Evolutionary conservation across 2,113 vertebrate genomes (phyloP).

Genomic region (Carassius auratus): DNA sequence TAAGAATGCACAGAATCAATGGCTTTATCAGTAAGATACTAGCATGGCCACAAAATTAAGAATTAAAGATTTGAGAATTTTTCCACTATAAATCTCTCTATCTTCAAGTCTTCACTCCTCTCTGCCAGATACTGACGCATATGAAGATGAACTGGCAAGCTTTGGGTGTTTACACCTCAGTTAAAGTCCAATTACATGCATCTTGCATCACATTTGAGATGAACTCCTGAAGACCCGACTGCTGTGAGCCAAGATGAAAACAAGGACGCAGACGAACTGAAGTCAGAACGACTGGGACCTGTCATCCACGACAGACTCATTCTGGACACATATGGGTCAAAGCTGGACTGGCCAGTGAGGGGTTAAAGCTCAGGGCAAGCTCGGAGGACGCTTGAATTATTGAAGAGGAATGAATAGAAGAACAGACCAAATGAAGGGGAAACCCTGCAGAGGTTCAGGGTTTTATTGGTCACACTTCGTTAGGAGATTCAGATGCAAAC

Average conservation of each 20-base stretch:
- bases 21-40: neutral
- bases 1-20: too few species aligned
- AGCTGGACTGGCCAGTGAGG: neutral
- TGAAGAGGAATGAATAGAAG: slow-evolving; percentile 20
- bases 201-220: slow-evolving; percentile 1
- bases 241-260: slow-evolving; percentile 1
- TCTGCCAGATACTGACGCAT: neutral
- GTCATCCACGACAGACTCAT: neutral
- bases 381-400: neutral
- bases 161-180: neutral
- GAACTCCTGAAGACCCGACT: neutral
- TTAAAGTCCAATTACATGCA: neutral
- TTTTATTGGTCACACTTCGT: neutral
- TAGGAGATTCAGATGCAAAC: too few species aligned
- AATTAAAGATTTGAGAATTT: neutral
- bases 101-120: neutral
- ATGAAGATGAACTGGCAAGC: neutral
- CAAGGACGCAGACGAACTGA: slow-evolving; percentile 7
- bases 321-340: neutral
- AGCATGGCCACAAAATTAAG: neutral
- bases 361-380: neutral
- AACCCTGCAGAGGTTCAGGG: neutral
- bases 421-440: slow-evolving; percentile 14
- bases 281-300: neutral
- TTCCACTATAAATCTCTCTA: too few species aligned